These are phyloP conservation scores for Luperina testacea DNA, from an alignment of 2,888 invertebrate genomes.

Conservation along the genomic window DNA sequence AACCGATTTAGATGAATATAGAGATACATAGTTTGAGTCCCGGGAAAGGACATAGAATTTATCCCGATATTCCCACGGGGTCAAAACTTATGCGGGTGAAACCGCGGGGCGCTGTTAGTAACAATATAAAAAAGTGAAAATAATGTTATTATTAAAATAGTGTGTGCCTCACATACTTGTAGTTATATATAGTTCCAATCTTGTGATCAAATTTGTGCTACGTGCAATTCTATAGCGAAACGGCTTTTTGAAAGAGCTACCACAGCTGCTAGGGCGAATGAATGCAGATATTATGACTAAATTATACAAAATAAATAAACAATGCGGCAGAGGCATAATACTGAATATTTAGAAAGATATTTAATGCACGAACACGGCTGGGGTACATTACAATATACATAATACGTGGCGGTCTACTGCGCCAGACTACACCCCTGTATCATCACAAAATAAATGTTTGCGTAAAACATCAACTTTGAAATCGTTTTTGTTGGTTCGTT, in stretches of 20 bases:
- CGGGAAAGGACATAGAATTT: too few relatives aligned
- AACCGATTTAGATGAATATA: too few relatives aligned
- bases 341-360: slow-evolving; percentile 53
- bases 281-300: slow-evolving; percentile 12
- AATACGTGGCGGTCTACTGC: slow-evolving; percentile 2
- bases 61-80: too few relatives aligned
- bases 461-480: slow-evolving; percentile 5
- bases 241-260: neutral
- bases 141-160: neutral
- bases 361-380: slow-evolving; percentile 61
- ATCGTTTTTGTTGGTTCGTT: neutral
- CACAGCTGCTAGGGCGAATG: neutral
- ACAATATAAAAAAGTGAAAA: neutral
- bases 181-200: neutral
- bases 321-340: slow-evolving; percentile 22
- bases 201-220: neutral
- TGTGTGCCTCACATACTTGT: too few relatives aligned
- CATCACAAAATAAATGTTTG: slow-evolving; percentile 32
- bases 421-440: neutral
- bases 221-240: neutral
- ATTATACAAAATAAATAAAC: slow-evolving; percentile 39
- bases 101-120: too few relatives aligned
- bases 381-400: slow-evolving; percentile 31
- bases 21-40: too few relatives aligned
- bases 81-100: too few relatives aligned